Evolutionary conservation across 2,113 vertebrate genomes (phyloP).

Genomic region (Apus apus): DNA sequence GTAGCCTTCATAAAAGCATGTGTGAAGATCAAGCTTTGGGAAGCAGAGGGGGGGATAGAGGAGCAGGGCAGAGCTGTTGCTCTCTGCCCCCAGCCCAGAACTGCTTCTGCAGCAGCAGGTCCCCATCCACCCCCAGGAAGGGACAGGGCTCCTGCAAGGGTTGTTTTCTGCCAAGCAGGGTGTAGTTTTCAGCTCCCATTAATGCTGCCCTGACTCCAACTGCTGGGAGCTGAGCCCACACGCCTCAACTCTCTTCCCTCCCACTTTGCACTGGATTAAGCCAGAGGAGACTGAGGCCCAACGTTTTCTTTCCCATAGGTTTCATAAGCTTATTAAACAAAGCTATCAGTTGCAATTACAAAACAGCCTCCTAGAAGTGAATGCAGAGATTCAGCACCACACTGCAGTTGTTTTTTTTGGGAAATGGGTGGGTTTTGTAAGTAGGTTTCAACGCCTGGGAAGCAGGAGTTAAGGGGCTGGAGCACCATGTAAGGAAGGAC

Average conservation of each 20-base stretch:
- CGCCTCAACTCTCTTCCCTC: fast-evolving
- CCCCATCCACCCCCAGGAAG: not conserved
- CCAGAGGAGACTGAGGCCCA: not conserved
- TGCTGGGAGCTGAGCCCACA: not conserved
- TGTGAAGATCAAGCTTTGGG: not conserved
- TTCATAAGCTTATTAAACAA: not conserved
- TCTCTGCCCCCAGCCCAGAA: not conserved
- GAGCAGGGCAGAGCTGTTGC: not conserved
- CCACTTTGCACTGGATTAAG: not conserved
- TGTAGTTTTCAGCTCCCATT: not conserved
- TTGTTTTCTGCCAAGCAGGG: not conserved
- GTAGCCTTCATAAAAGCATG: not conserved
- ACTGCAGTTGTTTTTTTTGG: not conserved
- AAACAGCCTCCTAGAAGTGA: not conserved
- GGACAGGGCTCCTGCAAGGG: not conserved
- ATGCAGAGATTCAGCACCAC: fast-evolving
- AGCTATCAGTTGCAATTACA: not conserved
- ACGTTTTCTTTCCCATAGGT: not conserved
- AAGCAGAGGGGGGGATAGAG: not conserved
- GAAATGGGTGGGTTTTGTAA: not conserved
- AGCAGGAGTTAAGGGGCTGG: not conserved
- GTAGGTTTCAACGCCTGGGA: not conserved
- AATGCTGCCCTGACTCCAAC: not conserved
- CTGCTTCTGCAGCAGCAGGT: not conserved
- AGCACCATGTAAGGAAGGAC: not conserved